Evolutionary conservation across 2,888 invertebrate genomes (phyloP).

Genomic region (Tribolium freemani): DNA sequence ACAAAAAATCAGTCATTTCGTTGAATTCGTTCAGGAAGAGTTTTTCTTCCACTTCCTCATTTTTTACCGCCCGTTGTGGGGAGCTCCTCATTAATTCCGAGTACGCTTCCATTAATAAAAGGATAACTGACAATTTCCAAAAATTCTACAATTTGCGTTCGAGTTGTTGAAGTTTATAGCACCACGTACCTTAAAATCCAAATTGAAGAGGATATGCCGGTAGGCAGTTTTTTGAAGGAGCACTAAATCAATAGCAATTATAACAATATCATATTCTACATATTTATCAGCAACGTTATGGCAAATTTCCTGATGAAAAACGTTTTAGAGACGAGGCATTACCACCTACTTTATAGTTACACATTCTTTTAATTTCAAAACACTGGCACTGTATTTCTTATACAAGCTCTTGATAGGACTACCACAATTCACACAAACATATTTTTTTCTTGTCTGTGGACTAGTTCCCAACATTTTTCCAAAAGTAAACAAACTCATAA

Average conservation of each 20-base stretch:
- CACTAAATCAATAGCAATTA: conserved; percentile 88
- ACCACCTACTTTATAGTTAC: conserved; percentile 68
- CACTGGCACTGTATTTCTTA: conserved; percentile 79
- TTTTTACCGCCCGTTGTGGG: conserved; percentile 39
- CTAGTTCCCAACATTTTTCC: conserved; percentile 27
- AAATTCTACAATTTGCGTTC: conserved; percentile 57
- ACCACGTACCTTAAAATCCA: conserved; percentile 77
- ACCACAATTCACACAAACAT: conserved; percentile 80
- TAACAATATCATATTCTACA: conserved; percentile 91
- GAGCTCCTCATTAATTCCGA: conserved; percentile 73
- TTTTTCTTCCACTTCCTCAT: conserved; percentile 46
- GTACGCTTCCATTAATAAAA: conserved; percentile 86
- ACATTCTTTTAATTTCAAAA: conserved; percentile 82
- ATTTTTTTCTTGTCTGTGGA: conserved; percentile 41
- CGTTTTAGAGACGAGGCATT: background rate
- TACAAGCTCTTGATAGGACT: conserved; percentile 74
- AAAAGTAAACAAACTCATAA: conserved; percentile 20
- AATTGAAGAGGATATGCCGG: conserved; percentile 87
- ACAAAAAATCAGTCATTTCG: conserved; percentile 60
- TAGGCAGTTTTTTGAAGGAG: conserved; percentile 86
- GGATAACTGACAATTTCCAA: conserved; percentile 82
- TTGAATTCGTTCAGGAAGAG: conserved; percentile 53
- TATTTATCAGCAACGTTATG: conserved; percentile 87
- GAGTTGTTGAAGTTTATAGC: too few species aligned
- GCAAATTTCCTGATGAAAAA: conserved; percentile 77